Percentiles rank a stretch among this genome's conserved stretches.
These are phyloP conservation scores for Perizoma affinitatum DNA, from an alignment of 2,888 invertebrate genomes.

Conservation along the genomic window DNA sequence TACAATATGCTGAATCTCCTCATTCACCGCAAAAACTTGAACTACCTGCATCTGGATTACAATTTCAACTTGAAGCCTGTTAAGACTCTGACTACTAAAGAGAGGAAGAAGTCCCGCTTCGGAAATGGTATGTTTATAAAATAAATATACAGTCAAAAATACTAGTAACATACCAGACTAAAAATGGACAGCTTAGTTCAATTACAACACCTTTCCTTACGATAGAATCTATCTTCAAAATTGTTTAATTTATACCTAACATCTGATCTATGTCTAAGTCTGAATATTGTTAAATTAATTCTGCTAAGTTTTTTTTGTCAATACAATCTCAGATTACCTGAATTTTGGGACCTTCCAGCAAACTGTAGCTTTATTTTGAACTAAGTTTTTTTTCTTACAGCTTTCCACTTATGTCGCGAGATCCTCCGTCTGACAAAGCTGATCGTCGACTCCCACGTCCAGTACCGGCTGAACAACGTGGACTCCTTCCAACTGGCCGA, in stretches of 20 bases:
- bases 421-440: slow-evolving; percentile 99
- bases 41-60: slow-evolving; percentile 99
- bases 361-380: too few species aligned
- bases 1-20: slow-evolving; percentile 99
- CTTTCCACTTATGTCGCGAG: slow-evolving; percentile 99
- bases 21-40: slow-evolving; percentile 99
- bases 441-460: slow-evolving; percentile 99
- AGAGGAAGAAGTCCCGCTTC: slow-evolving; percentile 98
- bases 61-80: slow-evolving; percentile 99
- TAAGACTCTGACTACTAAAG: slow-evolving; percentile 99
- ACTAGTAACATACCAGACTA: too few species aligned
- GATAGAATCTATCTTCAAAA: too few species aligned
- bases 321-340: too few species aligned
- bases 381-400: slow-evolving; percentile 66
- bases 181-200: too few species aligned
- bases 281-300: too few species aligned
- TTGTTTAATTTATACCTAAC: too few species aligned
- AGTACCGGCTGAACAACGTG: slow-evolving; percentile 99
- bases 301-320: too few species aligned
- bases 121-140: slow-evolving; percentile 91
- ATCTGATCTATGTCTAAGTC: too few species aligned
- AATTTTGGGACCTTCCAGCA: too few species aligned
- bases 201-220: too few species aligned
- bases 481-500: slow-evolving; percentile 99
- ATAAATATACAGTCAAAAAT: too few species aligned